Evolutionary conservation across 2,888 invertebrate species (phyloP).

Genomic region (Atherix ibis): DNA sequence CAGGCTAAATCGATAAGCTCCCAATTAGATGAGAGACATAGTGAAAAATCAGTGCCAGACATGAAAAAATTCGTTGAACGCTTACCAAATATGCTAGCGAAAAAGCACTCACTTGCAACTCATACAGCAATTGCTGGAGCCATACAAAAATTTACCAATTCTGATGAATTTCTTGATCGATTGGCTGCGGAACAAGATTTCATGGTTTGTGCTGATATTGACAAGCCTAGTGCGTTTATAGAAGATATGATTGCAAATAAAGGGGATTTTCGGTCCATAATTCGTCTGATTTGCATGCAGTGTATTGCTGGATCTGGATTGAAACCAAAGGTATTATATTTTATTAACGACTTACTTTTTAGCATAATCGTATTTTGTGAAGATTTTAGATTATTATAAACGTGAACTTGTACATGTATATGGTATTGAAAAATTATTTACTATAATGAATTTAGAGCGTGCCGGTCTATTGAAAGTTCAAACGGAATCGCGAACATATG

Average conservation of each 20-base stretch:
- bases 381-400: slow-evolving; percentile 47
- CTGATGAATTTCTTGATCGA: slow-evolving; percentile 60
- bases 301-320: slow-evolving; percentile 84
- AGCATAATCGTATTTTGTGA: slow-evolving; percentile 37
- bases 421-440: slow-evolving; percentile 68
- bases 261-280: slow-evolving; percentile 63
- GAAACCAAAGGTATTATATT: slow-evolving; percentile 57
- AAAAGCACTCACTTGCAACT: slow-evolving; percentile 69
- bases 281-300: slow-evolving; percentile 84
- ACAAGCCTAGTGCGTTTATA: slow-evolving; percentile 73
- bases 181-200: slow-evolving; percentile 83
- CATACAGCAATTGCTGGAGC: slow-evolving; percentile 90
- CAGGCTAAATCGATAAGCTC: slow-evolving; percentile 76
- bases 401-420: slow-evolving; percentile 68
- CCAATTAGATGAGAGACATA: slow-evolving; percentile 70
- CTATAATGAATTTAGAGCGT: slow-evolving; percentile 73
- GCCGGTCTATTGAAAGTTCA: slow-evolving; percentile 66
- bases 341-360: background rate
- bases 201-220: slow-evolving; percentile 78
- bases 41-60: slow-evolving; percentile 82
- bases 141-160: slow-evolving; percentile 68
- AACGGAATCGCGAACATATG: slow-evolving; percentile 54
- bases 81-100: slow-evolving; percentile 71
- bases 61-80: slow-evolving; percentile 86
- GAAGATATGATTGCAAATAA: slow-evolving; percentile 84